Base-by-base conservation (phyloP, 1,140 invertebrate genomes). In the Oryzaephilus surinamensis region DNA sequence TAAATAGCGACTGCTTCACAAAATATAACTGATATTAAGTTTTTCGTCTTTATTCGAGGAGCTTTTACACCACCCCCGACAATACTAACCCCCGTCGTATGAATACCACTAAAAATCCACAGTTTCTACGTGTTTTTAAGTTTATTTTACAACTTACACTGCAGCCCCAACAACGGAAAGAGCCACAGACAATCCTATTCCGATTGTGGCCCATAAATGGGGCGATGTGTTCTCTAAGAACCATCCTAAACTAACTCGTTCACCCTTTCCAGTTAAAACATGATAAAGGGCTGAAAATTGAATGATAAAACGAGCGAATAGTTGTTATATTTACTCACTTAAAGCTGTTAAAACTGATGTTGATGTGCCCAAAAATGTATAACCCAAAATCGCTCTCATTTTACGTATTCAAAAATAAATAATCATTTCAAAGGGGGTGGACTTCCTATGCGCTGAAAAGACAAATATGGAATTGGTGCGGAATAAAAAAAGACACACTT, bases 11-110 rank as follows among this genome's bases (percentile, higher is more conserved):
- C 89, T 54, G 89, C 89, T 69, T 94, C 89, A 61, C 89, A 94
- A 64, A 94, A 93, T 60, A 94, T 94, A 48, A 94, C 87, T 35
- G 86, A 91, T 45, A 99, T 96, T 51, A 99, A 77, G 69, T 99
- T 99, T 68, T 99, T 99, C 30, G 96, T 99, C 67, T 97, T 93
- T 60, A 99, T 99, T 52, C 96, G 72, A 4, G 96, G 96, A 12
- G 95, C 92, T 70, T 97, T 97, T 0, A 99, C 95, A 61, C 96
- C 96, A 47, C 85, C 96, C 36, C 96, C 96, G 31, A 98, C 70
- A 60, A 99, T 99, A 57, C 90, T 96, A 4, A 84, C 79, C 41
- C 96, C 96, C 15, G 92, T 96, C 17, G 92, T 94, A 62, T 94
- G 89, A 50, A 99, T 98, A 32, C 96, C 96, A 32, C 69, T 72